Conservation (phyloP, 1,140 invertebrate species). For the Eufriesea mexicana region DNA sequence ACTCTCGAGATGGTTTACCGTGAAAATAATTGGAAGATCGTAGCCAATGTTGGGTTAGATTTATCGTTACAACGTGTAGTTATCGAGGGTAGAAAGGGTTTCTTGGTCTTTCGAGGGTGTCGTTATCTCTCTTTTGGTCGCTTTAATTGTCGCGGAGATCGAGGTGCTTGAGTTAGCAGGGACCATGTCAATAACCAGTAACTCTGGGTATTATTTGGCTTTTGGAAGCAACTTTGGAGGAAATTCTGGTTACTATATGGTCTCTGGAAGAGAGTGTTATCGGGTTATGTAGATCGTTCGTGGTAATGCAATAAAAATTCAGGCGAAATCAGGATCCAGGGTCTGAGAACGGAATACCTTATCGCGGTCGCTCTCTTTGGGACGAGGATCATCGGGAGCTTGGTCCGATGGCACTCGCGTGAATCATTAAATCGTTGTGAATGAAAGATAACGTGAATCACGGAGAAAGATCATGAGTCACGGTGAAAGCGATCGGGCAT, state of each 20-base stretch:
- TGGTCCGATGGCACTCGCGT: neutral
- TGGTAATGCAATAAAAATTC: neutral
- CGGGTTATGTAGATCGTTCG: neutral
- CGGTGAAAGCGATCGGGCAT: constrained; percentile 13
- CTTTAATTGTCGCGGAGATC: no score
- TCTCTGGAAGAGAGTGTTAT: no score
- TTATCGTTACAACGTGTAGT: neutral
- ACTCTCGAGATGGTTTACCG: no score
- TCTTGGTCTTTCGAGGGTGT: no score
- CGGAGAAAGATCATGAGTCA: constrained; percentile 18
- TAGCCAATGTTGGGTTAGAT: no score
- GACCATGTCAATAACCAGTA: no score
- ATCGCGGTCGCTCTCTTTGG: neutral
- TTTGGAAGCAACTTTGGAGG: no score
- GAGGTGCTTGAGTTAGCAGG: no score
- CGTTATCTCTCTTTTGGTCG: no score
- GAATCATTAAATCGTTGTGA: constrained; percentile 13
- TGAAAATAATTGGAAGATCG: neutral
- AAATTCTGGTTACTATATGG: no score
- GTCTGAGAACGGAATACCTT: neutral
- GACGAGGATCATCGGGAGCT: neutral
- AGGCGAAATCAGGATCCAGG: neutral
- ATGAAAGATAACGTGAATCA: constrained; percentile 17
- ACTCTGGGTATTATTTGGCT: no score
- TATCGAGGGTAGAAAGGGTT: no score